Percentiles rank a stretch among this genome's conserved stretches.
These are phyloP conservation scores for Abrostola triplasia DNA, from an alignment of 2,888 invertebrate species.

Conservation along the genomic window DNA sequence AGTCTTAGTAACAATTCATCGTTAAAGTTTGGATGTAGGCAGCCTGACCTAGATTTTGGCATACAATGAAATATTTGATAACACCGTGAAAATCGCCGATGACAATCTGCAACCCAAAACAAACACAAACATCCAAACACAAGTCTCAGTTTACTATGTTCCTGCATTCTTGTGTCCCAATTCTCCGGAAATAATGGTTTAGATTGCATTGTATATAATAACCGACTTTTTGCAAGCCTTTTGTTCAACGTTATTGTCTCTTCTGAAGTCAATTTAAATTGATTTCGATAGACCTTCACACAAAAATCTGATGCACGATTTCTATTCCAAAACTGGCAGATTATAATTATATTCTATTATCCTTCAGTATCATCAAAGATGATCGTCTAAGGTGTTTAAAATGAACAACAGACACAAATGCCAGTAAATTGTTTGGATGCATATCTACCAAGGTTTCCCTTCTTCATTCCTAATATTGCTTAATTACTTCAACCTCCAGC, in stretches of 20 bases:
- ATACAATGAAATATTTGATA: slow-evolving; percentile 58
- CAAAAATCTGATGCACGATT: slow-evolving; percentile 24
- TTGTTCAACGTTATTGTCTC: slow-evolving; percentile 53
- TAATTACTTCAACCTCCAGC: slow-evolving; percentile 80
- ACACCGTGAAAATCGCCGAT: slow-evolving; percentile 51
- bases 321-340: slow-evolving; percentile 22
- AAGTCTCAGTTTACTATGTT: slow-evolving; percentile 39
- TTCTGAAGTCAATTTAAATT: slow-evolving; percentile 32
- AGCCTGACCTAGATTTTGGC: slow-evolving; percentile 57
- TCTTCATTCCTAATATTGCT: slow-evolving; percentile 74
- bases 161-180: slow-evolving; percentile 52
- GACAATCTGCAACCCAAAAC: slow-evolving; percentile 37
- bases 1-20: slow-evolving; percentile 50
- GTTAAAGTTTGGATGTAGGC: slow-evolving; percentile 47
- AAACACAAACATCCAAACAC: slow-evolving; percentile 23
- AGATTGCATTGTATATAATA: slow-evolving; percentile 62
- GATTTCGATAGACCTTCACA: slow-evolving; percentile 37
- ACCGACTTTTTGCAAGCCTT: slow-evolving; percentile 61
- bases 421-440: slow-evolving; percentile 52
- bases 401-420: slow-evolving; percentile 47
- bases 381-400: slow-evolving; percentile 51
- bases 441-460: slow-evolving; percentile 73
- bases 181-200: slow-evolving; percentile 61
- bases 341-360: slow-evolving; percentile 28
- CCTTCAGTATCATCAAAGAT: slow-evolving; percentile 32